Base-by-base conservation (phyloP, 2,888 invertebrate species). In the Anagyrus pseudococci region DNA sequence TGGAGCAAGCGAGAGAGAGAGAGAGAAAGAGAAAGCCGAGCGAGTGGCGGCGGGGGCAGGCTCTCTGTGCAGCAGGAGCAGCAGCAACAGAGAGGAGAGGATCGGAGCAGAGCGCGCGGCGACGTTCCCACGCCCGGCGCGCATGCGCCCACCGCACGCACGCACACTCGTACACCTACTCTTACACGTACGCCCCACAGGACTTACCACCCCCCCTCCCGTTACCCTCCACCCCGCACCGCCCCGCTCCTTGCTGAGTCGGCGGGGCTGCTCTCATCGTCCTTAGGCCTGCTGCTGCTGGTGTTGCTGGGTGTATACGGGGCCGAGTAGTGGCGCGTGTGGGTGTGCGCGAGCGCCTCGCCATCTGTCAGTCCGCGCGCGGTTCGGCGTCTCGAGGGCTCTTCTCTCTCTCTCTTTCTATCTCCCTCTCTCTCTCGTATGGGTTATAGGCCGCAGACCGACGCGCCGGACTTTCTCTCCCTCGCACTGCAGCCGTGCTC, bases 101-200 rank as follows among this genome's bases (percentile, higher is more conserved):
- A n/a, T 19, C 15, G 33, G 17, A 41, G 53, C 15, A 15, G 25
- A 23, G 41, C 20, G 49, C 13, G 29, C 25, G 29, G 75, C 72
- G 68, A 68, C 77, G 77, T 79, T 79, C 78, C 78, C 78, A 78
- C 78, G 78, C 73, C 75, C 69, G 70, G 60, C 67, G 76, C 77
- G 75, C 77, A 75, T 75, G 77, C 77, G 76, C 75, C 74, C 74
- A 74, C 73, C 66, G 67, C 40, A 57, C 61, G 26, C 58, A 22
- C 56, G 13, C 54, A 26, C 25, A 19, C 29, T 19, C n/a, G 17
- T 10, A 22, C 53, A 23, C 53, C 7, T 29, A 49, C 64, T 67
- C 70, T 70, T 61, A 60, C 63, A 64, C 44, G 55, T 46, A 37
- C 46, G 10, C 41, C 26, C 53, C 33, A 53, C 37, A 49, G 43